Evolutionary conservation across 92 coral and sea anemone genomes (phyloP), one percentile per base, ranked within the genome.

Genomic region (Heteractis magnifica): DNA sequence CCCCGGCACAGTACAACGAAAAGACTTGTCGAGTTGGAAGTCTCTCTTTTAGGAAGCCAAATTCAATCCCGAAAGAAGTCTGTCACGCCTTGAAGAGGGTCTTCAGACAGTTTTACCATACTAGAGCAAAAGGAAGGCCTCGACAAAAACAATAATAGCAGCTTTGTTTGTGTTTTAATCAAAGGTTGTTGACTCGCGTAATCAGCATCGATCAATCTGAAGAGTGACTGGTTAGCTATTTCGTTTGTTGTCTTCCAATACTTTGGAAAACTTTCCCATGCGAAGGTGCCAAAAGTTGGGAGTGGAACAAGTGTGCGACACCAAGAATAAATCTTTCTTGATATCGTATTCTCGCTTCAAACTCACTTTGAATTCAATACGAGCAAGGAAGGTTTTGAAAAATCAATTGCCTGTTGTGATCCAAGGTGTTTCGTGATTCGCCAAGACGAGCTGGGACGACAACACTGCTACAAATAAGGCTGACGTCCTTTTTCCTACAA

Each of bases 171-270:
- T 75, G 84, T 59, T 65, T 52, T 70, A 51, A 65, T 81, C 84
- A 81, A 81, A 16, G 77, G 11, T 68, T 81, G 73, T 81, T 81
- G 55, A 81, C 84, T 81, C 56, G 84, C 76, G 70, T 26, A 15
- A 81, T 81, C 77, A 81, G 20, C 77, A 58, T 26, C 65, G 77
- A 51, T 81, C 77, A 81, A 71, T 0, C 77, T 34, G 12, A 68
- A 80, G 73, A 18, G 65, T 18, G 77, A 52, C 75, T 41, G 44
- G 58, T 64, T 16, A 79, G 58, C 10, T 68, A 68, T 26, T 68
- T 26, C 9, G 71, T 18, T 23, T 68, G 48, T 23, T 26, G 14
- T 68, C 73, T 20, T 68, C 2, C 73, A 68, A 71, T 18, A n/a
- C 65, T 70, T 52, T 10, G 62, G 12, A 23, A 18, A 68, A 70